Base-by-base conservation (phyloP, 2,888 invertebrate species). In the Acronicta alni region DNA sequence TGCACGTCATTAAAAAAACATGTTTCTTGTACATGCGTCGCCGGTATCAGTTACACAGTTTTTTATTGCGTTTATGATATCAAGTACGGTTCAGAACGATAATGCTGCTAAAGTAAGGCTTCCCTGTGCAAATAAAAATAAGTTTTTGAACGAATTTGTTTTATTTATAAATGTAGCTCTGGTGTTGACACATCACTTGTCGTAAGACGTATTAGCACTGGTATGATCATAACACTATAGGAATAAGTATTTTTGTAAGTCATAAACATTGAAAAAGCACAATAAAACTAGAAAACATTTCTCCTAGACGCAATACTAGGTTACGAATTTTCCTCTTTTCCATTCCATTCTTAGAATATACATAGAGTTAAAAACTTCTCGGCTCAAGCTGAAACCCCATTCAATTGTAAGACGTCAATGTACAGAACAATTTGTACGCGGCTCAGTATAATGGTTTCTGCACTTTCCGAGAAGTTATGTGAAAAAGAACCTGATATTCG, bases 1-100 rank as follows among this genome's bases (percentile, higher is more conserved):
- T 12, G 17, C 57, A 66, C 70, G 57, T 55, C 71, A 63, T 69
- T 64, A 39, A 43, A 68, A 39, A 68, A 68, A 64, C 64, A 55
- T 55, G 55, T 58, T 68, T 68, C 55, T 58, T 55, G 57, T 67
- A 55, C 64, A 57, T 52, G 51, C 47, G 57, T 20, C 17, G 26
- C 52, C 69, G 64, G 58, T 46, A 30, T 57, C 47, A 32, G 38
- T 69, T 55, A 64, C 61, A 53, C 37, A 44, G 18, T 41, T 39
- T 55, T n/a, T 68, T 58, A 43, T 69, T 49, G 55, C 26, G 23
- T 41, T 48, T 46, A 43, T 46, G 57, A 49, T 63, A 47, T 67
- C 43, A 32, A 43, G 43, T 54, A 43, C 54, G 9, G 20, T 43
- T 65, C 26, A 9, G 5, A 15, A 35, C 26, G 35, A 20, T 26